phyloP scores from a whole-genome alignment of 2,888 invertebrate genomes.

The Hypena proboscidalis region DNA sequence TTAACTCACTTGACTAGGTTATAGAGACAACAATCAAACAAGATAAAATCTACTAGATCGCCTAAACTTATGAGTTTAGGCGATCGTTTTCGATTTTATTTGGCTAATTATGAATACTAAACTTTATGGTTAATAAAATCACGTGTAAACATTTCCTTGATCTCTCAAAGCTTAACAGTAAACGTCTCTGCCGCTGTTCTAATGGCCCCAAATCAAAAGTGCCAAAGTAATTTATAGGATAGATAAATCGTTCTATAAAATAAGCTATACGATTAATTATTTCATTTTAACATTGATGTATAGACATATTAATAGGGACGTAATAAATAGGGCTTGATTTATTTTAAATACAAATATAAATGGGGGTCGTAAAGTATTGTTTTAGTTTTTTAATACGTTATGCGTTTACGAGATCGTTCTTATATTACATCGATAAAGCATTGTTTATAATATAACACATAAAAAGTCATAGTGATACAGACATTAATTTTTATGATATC shows the following conservation, averaged over 20 bases:
- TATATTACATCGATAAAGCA: neutral
- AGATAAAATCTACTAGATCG: too few relatives aligned
- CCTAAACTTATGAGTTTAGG: too few relatives aligned
- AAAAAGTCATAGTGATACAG: too few relatives aligned
- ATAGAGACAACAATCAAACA: too few relatives aligned
- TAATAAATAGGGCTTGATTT: conserved; percentile 38
- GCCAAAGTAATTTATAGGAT: conserved; percentile 42
- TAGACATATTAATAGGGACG: conserved; percentile 18
- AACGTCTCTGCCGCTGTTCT: neutral
- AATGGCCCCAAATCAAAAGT: conserved; percentile 28
- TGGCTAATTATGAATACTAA: too few relatives aligned
- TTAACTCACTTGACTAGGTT: too few relatives aligned
- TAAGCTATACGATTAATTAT: conserved; percentile 38
- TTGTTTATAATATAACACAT: neutral
- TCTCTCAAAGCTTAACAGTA: neutral
- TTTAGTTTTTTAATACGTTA: conserved; percentile 10
- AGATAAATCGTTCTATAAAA: conserved; percentile 43
- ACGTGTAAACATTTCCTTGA: too few relatives aligned
- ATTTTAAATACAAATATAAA: conserved; percentile 21
- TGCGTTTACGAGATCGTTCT: neutral
- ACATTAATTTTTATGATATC: too few relatives aligned
- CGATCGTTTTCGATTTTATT: too few relatives aligned
- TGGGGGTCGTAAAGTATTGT: conserved; percentile 18
- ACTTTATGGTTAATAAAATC: too few relatives aligned
- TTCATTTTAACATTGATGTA: conserved; percentile 25